These are phyloP conservation scores for Tuta absoluta DNA, from an alignment of 2,888 invertebrate genomes.

Conservation along the genomic window DNA sequence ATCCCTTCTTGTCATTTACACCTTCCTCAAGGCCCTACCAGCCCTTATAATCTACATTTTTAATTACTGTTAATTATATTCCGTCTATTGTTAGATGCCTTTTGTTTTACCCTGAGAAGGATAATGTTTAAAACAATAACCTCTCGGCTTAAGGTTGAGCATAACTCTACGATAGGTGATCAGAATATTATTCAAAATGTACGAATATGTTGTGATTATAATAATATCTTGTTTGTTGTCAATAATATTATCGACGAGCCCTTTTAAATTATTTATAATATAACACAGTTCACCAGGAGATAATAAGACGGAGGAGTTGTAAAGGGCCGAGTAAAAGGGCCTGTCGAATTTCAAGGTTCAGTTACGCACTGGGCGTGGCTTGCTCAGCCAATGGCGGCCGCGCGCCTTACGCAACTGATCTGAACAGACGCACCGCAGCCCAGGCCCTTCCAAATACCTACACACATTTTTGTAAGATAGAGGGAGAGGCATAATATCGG, in stretches of 20 bases:
- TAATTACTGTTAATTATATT: conserved; percentile 59
- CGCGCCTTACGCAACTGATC: conserved; percentile 60
- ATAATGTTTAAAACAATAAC: not conserved
- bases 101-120: conserved; percentile 30
- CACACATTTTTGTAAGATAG: conserved; percentile 35
- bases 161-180: not conserved
- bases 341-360: conserved; percentile 70
- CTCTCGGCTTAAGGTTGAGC: not conserved
- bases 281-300: conserved; percentile 76
- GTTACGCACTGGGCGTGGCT: conserved; percentile 77
- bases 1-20: conserved; percentile 71
- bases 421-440: conserved; percentile 57
- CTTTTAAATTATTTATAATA: conserved; percentile 82
- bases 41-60: conserved; percentile 50
- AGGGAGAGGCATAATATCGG: conserved; percentile 37
- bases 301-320: conserved; percentile 63
- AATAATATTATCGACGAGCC: conserved; percentile 64
- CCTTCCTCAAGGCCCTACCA: conserved; percentile 49
- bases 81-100: conserved; percentile 24
- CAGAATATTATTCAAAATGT: not conserved
- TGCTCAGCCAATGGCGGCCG: conserved; percentile 64
- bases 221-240: conserved; percentile 36
- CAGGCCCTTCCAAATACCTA: conserved; percentile 50
- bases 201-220: conserved; percentile 29
- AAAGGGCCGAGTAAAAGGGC: conserved; percentile 72